Base-by-base conservation (phyloP, 2,888 invertebrate species). In the Acrocera orbiculus region DNA sequence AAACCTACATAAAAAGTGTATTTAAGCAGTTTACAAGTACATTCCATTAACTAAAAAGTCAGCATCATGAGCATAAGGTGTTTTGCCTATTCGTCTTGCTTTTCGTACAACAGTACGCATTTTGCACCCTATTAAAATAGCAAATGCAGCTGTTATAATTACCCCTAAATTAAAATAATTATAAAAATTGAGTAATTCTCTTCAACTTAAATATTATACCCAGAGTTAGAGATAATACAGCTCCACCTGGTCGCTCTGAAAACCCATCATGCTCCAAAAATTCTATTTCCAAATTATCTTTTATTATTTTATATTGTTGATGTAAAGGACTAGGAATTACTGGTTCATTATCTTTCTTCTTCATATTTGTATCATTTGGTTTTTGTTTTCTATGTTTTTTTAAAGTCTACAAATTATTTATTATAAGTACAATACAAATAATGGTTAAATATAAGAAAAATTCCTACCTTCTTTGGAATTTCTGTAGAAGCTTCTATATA, bases 11-110 rank as follows among this genome's bases (percentile, higher is more conserved):
- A n/a, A n/a, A n/a, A n/a, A n/a, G n/a, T n/a, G n/a, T n/a, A 7
- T 35, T 32, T 32, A 32, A 16, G n/a, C n/a, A n/a, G 30, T 49
- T 69, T 75, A 89, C 54, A 93, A 74, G 64, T 93, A 95, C 92
- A 95, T 93, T 51, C 93, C 93, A 63, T 95, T 93, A 47, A 95
- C 92, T 49, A 95, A 69, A 63, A 92, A 93, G 65, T 93, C 93
- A 0, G 92, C 89, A 62, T 93, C 93, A 58, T 90, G 86, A 20
- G 86, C 80, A 52, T 81, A 80, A 13, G 78, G 71, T 31, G 77
- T 73, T 58, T 83, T 78, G 38, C 81, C 78, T 30, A 80, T 77
- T 46, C 81, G 71, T 41, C 77, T 67, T 40, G 82, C 69, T 35
- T 81, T 66, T 44, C 82, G 69, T 5, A 55, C 51, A 13, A 87